These are phyloP conservation scores for Diorhabda carinulata DNA, from an alignment of 1,140 invertebrate species.

Conservation along the genomic window DNA sequence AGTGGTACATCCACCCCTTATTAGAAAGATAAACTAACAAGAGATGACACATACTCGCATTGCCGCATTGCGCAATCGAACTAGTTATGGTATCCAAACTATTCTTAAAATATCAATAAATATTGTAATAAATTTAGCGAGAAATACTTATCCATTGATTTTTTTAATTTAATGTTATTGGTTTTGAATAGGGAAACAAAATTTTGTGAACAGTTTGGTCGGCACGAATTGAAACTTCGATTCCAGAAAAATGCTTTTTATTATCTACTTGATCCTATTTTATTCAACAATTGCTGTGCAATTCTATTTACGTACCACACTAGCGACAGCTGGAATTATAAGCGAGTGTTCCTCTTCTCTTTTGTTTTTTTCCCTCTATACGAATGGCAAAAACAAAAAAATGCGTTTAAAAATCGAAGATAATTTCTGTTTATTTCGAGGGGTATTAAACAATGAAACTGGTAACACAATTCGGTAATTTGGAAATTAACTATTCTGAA, in stretches of 20 bases:
- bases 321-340: conserved; percentile 12
- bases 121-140: no score
- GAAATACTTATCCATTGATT: no score
- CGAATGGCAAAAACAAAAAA: background rate
- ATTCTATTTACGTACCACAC: background rate
- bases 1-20: no score
- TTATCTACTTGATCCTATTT: conserved; percentile 13
- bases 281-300: conserved; percentile 5
- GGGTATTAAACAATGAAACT: background rate
- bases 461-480: background rate
- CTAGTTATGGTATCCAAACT: no score
- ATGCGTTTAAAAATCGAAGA: background rate
- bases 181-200: no score
- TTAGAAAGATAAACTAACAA: no score
- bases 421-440: conserved; percentile 1
- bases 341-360: conserved; percentile 1
- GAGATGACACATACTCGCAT: no score
- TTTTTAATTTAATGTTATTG: no score
- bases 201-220: background rate
- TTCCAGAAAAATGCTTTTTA: conserved; percentile 8
- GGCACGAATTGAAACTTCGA: background rate
- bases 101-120: no score
- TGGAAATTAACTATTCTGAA: no score
- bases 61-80: no score
- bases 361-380: background rate